A percentile compares a stretch with the other conserved stretches of the same genome.
Conservation (phyloP, 2,888 invertebrate genomes). For the Megaustenia siamemsis region DNA sequence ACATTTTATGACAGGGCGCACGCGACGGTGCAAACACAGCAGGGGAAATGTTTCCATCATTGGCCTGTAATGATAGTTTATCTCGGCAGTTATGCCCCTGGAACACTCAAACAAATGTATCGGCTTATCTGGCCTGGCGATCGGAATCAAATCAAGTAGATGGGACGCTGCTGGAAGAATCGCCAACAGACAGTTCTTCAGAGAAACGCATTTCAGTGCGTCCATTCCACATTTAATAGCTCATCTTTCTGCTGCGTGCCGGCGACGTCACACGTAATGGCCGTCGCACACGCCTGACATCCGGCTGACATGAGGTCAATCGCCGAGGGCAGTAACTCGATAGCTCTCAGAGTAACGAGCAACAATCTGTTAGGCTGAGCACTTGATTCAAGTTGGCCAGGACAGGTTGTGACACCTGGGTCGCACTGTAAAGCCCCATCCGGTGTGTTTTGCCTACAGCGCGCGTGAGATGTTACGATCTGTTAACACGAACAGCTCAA, state of each 20-base stretch:
- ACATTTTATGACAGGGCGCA: too few relatives aligned
- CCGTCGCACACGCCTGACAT: slow-evolving; percentile 28
- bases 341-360: background rate
- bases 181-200: background rate
- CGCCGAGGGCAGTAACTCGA: slow-evolving; percentile 39
- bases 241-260: background rate
- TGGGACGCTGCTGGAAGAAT: background rate
- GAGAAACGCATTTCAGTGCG: background rate
- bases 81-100: too few relatives aligned
- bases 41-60: too few relatives aligned
- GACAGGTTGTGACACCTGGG: slow-evolving; percentile 21
- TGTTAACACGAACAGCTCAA: slow-evolving; percentile 10
- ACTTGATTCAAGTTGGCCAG: slow-evolving; percentile 26
- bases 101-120: background rate
- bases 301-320: slow-evolving; percentile 22
- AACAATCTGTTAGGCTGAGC: slow-evolving; percentile 37
- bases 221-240: background rate
- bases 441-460: slow-evolving; percentile 1
- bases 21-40: too few relatives aligned
- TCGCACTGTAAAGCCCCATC: slow-evolving; percentile 11
- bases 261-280: slow-evolving; percentile 32
- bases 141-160: background rate
- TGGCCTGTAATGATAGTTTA: too few relatives aligned
- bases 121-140: background rate
- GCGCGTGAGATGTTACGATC: background rate